Evolutionary conservation across 2,113 vertebrate genomes (phyloP).

Genomic region (Sorex fumeus): DNA sequence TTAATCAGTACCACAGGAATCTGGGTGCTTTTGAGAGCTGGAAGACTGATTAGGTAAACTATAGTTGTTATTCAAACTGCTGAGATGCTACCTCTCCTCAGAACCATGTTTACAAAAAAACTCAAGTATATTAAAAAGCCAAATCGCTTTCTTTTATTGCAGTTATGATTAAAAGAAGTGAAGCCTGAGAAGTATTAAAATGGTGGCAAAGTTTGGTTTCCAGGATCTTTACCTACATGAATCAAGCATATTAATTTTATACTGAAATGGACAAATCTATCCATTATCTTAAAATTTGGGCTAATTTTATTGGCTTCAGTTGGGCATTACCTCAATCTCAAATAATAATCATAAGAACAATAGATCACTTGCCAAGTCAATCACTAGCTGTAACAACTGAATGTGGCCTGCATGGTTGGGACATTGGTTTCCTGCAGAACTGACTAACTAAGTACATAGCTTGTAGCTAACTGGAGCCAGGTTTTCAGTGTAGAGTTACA

Average conservation of each 20-base stretch:
- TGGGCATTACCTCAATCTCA: conserved; percentile 12
- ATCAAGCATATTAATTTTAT: neutral
- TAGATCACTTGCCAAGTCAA: conserved; percentile 29
- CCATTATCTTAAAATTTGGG: conserved; percentile 25
- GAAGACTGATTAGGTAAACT: conserved; percentile 38
- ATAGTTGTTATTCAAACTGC: conserved; percentile 9
- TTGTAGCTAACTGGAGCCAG: neutral
- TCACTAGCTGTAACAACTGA: conserved; percentile 34
- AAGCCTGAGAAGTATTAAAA: neutral
- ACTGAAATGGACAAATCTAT: neutral
- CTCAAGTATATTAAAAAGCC: neutral
- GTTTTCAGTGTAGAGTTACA: neutral
- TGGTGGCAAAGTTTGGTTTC: conserved; percentile 4
- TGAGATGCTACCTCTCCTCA: conserved; percentile 9
- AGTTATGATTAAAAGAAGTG: conserved; percentile 11
- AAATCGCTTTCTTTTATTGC: neutral
- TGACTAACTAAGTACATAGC: neutral
- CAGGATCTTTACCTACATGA: conserved; percentile 33
- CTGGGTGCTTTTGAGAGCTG: neutral
- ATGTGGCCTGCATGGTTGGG: neutral
- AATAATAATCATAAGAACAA: conserved; percentile 17
- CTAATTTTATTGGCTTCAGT: neutral
- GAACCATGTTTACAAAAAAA: neutral
- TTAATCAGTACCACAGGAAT: neutral
- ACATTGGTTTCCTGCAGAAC: neutral